A percentile compares a stretch with the other conserved stretches of the same genome.
phyloP scores from a whole-genome alignment of 2,888 invertebrate species.

The Ypsolopha sequella region DNA sequence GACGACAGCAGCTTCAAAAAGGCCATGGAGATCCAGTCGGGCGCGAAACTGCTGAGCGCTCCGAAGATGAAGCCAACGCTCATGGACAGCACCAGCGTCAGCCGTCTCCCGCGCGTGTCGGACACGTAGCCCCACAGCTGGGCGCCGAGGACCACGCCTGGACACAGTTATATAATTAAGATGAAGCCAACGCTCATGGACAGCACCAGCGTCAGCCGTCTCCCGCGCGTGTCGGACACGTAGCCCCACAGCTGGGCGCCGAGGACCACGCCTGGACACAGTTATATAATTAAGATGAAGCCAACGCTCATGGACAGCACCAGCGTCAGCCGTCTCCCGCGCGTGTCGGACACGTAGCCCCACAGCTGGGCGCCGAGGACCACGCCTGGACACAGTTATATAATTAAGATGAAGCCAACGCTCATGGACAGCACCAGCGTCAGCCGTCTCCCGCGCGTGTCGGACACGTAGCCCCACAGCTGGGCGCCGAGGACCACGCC shows the following conservation, averaged over 20 bases:
- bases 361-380: slow-evolving; percentile 57
- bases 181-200: slow-evolving; percentile 40
- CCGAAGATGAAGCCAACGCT: slow-evolving; percentile 53
- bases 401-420: not conserved
- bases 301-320: slow-evolving; percentile 47
- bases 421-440: slow-evolving; percentile 57
- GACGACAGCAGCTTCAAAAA: slow-evolving; percentile 51
- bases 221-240: slow-evolving; percentile 52
- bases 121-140: slow-evolving; percentile 62
- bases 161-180: not conserved
- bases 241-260: slow-evolving; percentile 64
- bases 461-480: slow-evolving; percentile 59
- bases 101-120: slow-evolving; percentile 48
- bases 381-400: slow-evolving; percentile 30
- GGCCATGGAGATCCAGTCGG: slow-evolving; percentile 55
- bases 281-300: not conserved
- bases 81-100: slow-evolving; percentile 56
- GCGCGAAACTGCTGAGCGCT: slow-evolving; percentile 49
- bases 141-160: slow-evolving; percentile 56
- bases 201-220: slow-evolving; percentile 44
- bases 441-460: slow-evolving; percentile 48
- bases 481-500: slow-evolving; percentile 59
- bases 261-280: slow-evolving; percentile 42
- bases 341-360: slow-evolving; percentile 60
- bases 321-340: slow-evolving; percentile 46